phyloP scores from a whole-genome alignment of 2,113 vertebrate species.

The Apus apus region DNA sequence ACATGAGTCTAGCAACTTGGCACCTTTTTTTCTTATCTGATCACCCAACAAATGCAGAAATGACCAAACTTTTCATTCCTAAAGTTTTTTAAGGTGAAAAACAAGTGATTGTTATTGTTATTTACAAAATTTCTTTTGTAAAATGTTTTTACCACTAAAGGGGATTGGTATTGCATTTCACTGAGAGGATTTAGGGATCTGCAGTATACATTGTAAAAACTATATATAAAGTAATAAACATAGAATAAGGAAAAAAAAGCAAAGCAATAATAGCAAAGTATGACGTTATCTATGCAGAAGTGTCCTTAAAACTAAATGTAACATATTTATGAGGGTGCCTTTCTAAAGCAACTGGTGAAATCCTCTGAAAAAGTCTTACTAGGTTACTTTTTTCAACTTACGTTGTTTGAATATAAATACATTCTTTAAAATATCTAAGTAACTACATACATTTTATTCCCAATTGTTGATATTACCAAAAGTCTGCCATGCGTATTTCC shows the following conservation, averaged over 20 bases:
- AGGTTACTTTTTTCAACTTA: not conserved
- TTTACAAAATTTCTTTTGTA: not conserved
- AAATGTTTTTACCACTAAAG: not conserved
- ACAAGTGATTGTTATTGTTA: not conserved
- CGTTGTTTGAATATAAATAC: not conserved
- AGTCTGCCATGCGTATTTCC: not conserved
- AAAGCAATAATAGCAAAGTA: not conserved
- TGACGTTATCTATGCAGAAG: not conserved
- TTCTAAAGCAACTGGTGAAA: not conserved
- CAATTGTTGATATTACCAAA: not conserved
- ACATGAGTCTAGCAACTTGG: not conserved
- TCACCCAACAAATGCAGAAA: not conserved
- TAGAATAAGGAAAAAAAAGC: not conserved
- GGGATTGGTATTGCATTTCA: not conserved
- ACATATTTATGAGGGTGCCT: not conserved
- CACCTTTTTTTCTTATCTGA: not conserved
- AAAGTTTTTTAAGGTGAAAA: not conserved
- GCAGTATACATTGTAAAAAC: not conserved
- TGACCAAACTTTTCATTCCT: not conserved
- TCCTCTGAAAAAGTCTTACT: not conserved
- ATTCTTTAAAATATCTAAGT: not conserved
- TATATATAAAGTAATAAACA: not conserved
- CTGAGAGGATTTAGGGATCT: not conserved
- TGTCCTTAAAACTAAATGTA: not conserved
- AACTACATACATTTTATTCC: not conserved